Conservation (phyloP, 2,888 invertebrate genomes). For the Drosophila eohydei region DNA sequence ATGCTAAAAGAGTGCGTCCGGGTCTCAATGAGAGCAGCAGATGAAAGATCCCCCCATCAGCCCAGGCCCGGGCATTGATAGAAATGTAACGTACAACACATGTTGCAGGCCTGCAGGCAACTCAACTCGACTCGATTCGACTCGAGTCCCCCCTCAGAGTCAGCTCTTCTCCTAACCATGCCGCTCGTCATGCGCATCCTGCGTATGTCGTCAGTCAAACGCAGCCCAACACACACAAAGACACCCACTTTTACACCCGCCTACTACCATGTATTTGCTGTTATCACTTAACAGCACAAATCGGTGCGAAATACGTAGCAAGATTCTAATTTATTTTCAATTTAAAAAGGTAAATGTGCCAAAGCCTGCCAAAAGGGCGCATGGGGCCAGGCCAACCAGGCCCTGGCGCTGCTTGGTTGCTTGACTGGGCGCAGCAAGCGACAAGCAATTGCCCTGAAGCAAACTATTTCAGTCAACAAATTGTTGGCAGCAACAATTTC, state of each 20-base stretch:
- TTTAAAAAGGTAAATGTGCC: slow-evolving; percentile 79
- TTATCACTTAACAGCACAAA: slow-evolving; percentile 77
- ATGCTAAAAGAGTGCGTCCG: slow-evolving; percentile 53
- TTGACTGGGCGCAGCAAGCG: slow-evolving; percentile 38
- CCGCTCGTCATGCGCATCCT: slow-evolving; percentile 23
- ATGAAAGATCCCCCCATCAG: slow-evolving; percentile 20
- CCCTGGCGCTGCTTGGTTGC: slow-evolving; percentile 7
- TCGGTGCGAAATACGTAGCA: slow-evolving; percentile 77
- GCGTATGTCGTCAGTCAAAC: slow-evolving; percentile 51
- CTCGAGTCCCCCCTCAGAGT: background rate
- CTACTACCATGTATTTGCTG: slow-evolving; percentile 19
- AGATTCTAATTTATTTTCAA: slow-evolving; percentile 80
- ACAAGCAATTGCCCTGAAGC: slow-evolving; percentile 67
- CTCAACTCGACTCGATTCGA: slow-evolving; percentile 23
- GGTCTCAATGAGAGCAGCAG: slow-evolving; percentile 55
- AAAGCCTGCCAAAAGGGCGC: slow-evolving; percentile 21
- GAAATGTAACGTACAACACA: slow-evolving; percentile 77
- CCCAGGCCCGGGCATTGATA: slow-evolving; percentile 56
- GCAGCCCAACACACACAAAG: slow-evolving; percentile 17
- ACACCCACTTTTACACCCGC: background rate
- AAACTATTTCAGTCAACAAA: slow-evolving; percentile 73
- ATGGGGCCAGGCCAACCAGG: slow-evolving; percentile 3
- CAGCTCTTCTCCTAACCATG: background rate
- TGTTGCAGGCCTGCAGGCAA: slow-evolving; percentile 70
- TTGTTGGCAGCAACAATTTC: slow-evolving; percentile 48